Evolutionary conservation across 2,797 vertebrate species (phyloP).

Genomic region (Nannoperca obscura): DNA sequence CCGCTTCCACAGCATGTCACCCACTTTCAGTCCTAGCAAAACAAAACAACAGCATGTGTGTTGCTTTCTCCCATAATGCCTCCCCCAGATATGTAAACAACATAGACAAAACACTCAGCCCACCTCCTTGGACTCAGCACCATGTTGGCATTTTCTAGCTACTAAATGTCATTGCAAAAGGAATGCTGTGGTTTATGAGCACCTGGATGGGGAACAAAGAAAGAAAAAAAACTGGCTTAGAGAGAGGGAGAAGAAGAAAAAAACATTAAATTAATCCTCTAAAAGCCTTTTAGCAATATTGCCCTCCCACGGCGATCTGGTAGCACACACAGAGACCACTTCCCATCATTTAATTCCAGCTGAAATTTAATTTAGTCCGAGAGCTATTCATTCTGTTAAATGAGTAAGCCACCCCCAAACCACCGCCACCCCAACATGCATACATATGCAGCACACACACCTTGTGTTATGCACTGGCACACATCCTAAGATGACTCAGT

Average conservation of each 20-base stretch:
- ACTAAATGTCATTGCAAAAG: constrained; percentile 75
- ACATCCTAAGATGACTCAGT: constrained; percentile 58
- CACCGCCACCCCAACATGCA: constrained; percentile 49
- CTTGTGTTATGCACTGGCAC: constrained; percentile 20
- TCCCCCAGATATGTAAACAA: constrained; percentile 48
- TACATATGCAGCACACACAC: constrained; percentile 48
- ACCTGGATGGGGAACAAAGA: constrained; percentile 81
- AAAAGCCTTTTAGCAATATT: constrained; percentile 88
- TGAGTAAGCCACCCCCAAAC: constrained; percentile 71
- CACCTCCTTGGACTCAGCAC: constrained; percentile 56
- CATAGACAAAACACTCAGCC: constrained; percentile 52
- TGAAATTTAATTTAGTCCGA: constrained; percentile 88
- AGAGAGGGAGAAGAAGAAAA: constrained; percentile 62
- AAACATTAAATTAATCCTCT: constrained; percentile 87
- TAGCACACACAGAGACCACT: constrained; percentile 74
- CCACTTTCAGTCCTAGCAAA: constrained; percentile 31
- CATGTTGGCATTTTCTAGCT: constrained; percentile 61
- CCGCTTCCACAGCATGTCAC: constrained; percentile 44
- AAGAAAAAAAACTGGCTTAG: constrained; percentile 52
- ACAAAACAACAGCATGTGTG: constrained; percentile 57
- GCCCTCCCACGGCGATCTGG: constrained; percentile 79
- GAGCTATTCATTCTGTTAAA: constrained; percentile 88
- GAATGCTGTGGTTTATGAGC: constrained; percentile 77
- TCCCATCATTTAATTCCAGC: constrained; percentile 84
- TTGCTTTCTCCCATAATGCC: constrained; percentile 32